phyloP scores from a whole-genome alignment of 2,113 vertebrate genomes.

The Larimichthys crocea region DNA sequence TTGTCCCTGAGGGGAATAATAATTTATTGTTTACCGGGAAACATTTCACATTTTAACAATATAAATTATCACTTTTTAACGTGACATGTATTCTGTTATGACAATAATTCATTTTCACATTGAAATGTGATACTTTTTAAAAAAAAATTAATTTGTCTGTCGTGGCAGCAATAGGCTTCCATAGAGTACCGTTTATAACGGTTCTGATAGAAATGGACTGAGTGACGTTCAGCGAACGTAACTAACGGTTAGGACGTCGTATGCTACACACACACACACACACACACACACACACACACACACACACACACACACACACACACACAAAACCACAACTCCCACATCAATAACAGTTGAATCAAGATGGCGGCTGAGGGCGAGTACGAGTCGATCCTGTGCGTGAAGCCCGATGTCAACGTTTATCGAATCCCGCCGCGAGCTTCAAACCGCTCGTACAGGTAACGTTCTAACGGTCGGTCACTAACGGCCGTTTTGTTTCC shows the following conservation, averaged over 20 bases:
- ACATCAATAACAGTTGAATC: conserved; percentile 64
- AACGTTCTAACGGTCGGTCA: neutral
- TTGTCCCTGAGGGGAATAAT: no score
- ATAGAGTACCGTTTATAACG: neutral
- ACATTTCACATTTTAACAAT: no score
- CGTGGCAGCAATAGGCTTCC: no score
- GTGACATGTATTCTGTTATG: no score
- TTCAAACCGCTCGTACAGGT: conserved; percentile 96
- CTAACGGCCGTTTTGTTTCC: neutral
- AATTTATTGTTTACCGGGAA: no score
- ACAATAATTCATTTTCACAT: no score
- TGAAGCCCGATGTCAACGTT: conserved; percentile 94
- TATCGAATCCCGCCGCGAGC: conserved; percentile 94
- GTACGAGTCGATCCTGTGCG: conserved; percentile 94
- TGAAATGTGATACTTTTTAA: no score
- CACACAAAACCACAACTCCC: conserved; percentile 47
- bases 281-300: conserved; percentile 1
- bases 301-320: neutral
- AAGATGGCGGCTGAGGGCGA: conserved; percentile 92
- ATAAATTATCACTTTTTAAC: no score
- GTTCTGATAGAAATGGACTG: neutral
- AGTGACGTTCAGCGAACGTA: neutral
- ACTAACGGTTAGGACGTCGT: neutral
- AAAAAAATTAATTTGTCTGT: no score
- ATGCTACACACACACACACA: neutral